phyloP scores from a whole-genome alignment of 2,113 vertebrate genomes.

The Pholis gunnellus region DNA sequence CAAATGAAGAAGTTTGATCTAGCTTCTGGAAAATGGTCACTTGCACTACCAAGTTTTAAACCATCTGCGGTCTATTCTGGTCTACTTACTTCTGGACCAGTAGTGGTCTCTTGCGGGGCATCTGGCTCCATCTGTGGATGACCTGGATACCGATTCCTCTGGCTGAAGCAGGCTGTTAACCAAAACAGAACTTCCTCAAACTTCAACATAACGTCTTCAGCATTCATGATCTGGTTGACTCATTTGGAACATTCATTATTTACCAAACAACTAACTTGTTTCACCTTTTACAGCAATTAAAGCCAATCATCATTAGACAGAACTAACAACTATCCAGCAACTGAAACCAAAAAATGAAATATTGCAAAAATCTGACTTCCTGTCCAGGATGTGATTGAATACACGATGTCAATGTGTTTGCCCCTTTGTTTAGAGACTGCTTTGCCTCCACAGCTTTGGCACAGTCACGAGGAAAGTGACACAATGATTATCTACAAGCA shows the following conservation, averaged over 20 bases:
- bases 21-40: background rate
- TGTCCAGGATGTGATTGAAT: too few relatives aligned
- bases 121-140: constrained; percentile 98
- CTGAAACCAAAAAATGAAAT: background rate
- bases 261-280: background rate
- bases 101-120: constrained; percentile 93
- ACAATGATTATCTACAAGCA: background rate
- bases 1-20: background rate
- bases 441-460: background rate
- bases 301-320: background rate
- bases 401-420: too few relatives aligned
- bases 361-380: background rate
- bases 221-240: background rate
- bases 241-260: background rate
- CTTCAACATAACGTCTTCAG: background rate
- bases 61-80: background rate
- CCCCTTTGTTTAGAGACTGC: too few relatives aligned
- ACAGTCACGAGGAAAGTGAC: background rate
- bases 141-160: constrained; percentile 98
- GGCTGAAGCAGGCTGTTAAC: constrained; percentile 92
- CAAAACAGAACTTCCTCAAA: background rate
- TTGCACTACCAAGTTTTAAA: background rate
- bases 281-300: background rate
- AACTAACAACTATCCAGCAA: background rate
- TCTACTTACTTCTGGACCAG: constrained; percentile 93